Base-by-base conservation (phyloP, 1,140 invertebrate genomes). In the Adelges cooleyi region DNA sequence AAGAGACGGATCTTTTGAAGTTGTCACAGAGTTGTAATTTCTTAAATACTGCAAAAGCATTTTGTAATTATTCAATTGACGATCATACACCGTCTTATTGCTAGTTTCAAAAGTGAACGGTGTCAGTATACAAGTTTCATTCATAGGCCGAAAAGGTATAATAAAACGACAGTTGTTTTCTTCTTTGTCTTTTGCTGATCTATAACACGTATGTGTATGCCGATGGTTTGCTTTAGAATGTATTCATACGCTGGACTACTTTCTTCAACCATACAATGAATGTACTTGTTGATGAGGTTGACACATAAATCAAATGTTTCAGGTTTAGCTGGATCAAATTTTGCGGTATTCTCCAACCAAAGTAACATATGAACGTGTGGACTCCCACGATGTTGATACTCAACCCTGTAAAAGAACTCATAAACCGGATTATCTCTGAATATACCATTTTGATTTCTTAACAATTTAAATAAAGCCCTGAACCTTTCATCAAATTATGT, bases 351-450 rank as follows among this genome's bases (percentile, higher is more conserved):
- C 44, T 38, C 65, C 11, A 74, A 52, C 74, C 72, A 75, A 2
- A 70, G 18, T 46, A 75, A 62, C 38, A 70, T 71, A 67, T 75
- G 74, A 9, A 69, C 69, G 68, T 70, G 71, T 54, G 70, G 75
- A 71, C 72, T 76, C 23, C 70, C 76, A 54, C 66, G 69, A 71
- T 73, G 71, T 68, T 73, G 73, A 70, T 73, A 77, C 70, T 73
- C 75, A 68, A 72, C 70, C 42, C 71, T 46, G 69, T 67, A 71
- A 42, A 71, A 75, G 49, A 70, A 75, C 67, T 74, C 9, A 4
- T 67, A 11, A 65, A 73, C 66, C n/a, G 29, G 20, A 66, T 73
- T 70, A 65, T 71, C 66, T 48, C 65, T 53, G 53, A 74, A 74
- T 11, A 70, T 69, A 68, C 68, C 69, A 22, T 29, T 40, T 68